Evolutionary conservation across 1,140 invertebrate genomes (phyloP).

Genomic region (Cardiocondyla obscurior): DNA sequence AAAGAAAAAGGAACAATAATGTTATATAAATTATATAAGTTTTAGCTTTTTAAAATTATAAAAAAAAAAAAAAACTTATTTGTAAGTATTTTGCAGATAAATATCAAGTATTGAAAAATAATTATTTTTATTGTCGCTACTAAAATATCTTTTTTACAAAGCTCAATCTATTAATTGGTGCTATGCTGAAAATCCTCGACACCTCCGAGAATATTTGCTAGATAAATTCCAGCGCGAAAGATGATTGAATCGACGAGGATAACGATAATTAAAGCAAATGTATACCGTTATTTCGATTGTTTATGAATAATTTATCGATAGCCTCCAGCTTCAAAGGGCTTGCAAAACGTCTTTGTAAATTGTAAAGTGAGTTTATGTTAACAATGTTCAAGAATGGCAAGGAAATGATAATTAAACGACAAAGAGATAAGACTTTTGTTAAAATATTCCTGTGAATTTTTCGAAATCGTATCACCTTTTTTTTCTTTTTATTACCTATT

Average conservation of each 20-base stretch:
- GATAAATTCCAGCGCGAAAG: constrained; percentile 26
- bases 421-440: not conserved
- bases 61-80: too few relatives aligned
- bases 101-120: too few relatives aligned
- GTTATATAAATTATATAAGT: not conserved
- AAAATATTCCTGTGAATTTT: not conserved
- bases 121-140: too few relatives aligned
- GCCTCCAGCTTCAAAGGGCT: not conserved
- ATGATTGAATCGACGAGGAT: not conserved
- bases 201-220: not conserved
- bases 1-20: not conserved
- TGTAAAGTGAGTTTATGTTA: constrained; percentile 27
- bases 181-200: not conserved
- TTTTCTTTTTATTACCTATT: not conserved
- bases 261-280: not conserved
- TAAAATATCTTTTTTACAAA: too few relatives aligned
- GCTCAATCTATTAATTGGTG: constrained; percentile 7
- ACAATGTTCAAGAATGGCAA: not conserved
- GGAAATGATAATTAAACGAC: constrained; percentile 9
- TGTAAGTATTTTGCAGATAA: too few relatives aligned
- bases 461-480: not conserved
- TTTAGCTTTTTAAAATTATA: too few relatives aligned
- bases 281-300: constrained; percentile 4
- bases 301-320: constrained; percentile 47
- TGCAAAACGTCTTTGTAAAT: constrained; percentile 13